Evolutionary conservation across 2,113 vertebrate species (phyloP).

Genomic region (Poecile atricapillus): DNA sequence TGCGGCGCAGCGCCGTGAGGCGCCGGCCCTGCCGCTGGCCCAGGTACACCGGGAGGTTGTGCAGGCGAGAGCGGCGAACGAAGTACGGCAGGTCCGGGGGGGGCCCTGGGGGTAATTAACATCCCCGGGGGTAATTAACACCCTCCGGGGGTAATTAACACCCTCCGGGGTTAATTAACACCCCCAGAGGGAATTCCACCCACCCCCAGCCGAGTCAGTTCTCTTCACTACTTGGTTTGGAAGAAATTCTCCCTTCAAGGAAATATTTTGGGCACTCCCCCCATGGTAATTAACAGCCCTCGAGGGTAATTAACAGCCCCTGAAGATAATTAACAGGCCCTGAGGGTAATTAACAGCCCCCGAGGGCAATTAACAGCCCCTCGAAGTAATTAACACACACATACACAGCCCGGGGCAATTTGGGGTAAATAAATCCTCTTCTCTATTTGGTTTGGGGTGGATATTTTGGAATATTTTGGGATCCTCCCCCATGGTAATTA

Average conservation of each 20-base stretch:
- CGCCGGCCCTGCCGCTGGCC: background rate
- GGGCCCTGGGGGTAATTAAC: background rate
- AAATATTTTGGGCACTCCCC: no score
- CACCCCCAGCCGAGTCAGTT: background rate
- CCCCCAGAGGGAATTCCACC: no score
- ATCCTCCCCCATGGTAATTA: no score
- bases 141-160: background rate
- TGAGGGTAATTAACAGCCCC: no score
- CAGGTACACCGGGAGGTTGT: background rate
- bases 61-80: background rate
- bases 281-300: background rate
- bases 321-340: no score
- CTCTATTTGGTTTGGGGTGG: background rate
- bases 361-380: no score
- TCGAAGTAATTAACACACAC: no score
- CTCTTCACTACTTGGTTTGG: no score
- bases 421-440: background rate
- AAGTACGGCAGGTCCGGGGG: background rate
- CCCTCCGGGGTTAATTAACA: background rate
- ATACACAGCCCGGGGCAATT: no score
- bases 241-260: no score
- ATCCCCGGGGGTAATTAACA: background rate
- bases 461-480: no score
- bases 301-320: background rate
- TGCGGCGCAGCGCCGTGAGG: background rate